Evolutionary conservation across 2,888 invertebrate genomes (phyloP), one percentile per base, ranked within the genome.

Genomic region (Lasioglossum malachurum): DNA sequence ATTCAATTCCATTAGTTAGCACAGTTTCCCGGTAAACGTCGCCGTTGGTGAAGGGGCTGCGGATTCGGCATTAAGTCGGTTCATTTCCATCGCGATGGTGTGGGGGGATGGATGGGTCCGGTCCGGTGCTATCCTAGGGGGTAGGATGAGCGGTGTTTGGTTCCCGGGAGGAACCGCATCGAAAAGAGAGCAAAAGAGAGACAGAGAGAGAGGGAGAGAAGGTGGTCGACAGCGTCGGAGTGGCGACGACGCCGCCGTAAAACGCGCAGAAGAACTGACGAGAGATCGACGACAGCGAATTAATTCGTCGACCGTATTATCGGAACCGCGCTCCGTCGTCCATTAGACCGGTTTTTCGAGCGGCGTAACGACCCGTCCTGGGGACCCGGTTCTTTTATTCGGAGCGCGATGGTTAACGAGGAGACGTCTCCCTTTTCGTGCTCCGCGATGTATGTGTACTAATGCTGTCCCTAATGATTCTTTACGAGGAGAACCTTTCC

Each of bases 381-480:
- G 49, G 73, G 35, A 19, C 69, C 46, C 44, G 67, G 74, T 87
- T 87, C 84, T 84, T 88, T 87, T 88, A 84, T 88, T 84, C 79
- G 84, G 75, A 38, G 77, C 76, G 76, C 83, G 83, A 85, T 78
- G 78, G 88, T 87, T 91, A 90, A 91, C 88, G 91, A 90, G 88
- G 86, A 85, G 49, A 53, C 84, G 87, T 84, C 82, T 82, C 82
- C 71, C 82, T 84, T 85, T 78, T 75, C 80, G 82, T 87, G 69
- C 75, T 82, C 72, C 79, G 69, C 78, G 84, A 88, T 88, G 83
- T 83, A 90, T 87, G 80, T 84, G 84, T 77, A 80, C 88, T 89
- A 87, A 84, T 88, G 88, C 80, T 86, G 89, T 87, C 84, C 87
- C 88, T 89, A 90, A 90, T 91, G 91, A 91, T 91, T 87, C 88